A percentile compares a stretch with the other conserved stretches of the same genome.
These are phyloP conservation scores for Plebejus anna DNA, from an alignment of 2,888 invertebrate genomes.

Conservation along the genomic window DNA sequence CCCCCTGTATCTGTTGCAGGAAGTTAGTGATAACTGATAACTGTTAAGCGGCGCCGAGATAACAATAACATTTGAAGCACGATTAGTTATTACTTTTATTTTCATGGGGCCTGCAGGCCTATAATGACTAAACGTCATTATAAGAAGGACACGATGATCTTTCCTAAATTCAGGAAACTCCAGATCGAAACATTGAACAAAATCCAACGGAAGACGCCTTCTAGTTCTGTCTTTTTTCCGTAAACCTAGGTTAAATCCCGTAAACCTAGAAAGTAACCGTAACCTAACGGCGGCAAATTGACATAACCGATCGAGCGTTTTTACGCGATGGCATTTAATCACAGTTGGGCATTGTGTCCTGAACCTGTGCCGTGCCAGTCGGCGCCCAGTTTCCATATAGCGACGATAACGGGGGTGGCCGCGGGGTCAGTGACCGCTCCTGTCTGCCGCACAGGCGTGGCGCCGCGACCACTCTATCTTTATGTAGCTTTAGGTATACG, in stretches of 20 bases:
- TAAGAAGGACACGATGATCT: no score
- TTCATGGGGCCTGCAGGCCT: no score
- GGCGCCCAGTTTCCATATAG: slow-evolving; percentile 68
- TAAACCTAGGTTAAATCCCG: no score
- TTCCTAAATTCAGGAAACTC: not conserved
- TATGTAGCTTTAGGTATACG: not conserved
- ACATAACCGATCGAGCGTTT: not conserved
- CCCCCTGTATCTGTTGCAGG: not conserved
- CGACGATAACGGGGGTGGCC: slow-evolving; percentile 71
- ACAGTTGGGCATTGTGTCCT: slow-evolving; percentile 32
- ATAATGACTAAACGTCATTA: not conserved
- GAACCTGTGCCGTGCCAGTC: slow-evolving; percentile 46
- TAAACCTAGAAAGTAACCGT: not conserved
- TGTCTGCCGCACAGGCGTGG: slow-evolving; percentile 49
- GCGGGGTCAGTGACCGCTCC: slow-evolving; percentile 62
- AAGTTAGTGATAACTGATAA: not conserved
- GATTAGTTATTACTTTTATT: not conserved
- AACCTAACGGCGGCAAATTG: not conserved
- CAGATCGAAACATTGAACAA: not conserved
- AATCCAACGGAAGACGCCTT: not conserved
- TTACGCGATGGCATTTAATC: slow-evolving; percentile 16
- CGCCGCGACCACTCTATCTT: slow-evolving; percentile 36
- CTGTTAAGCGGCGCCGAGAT: not conserved
- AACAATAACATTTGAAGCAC: not conserved
- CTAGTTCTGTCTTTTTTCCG: not conserved